Evolutionary conservation across 2,888 invertebrate genomes (phyloP), one percentile per base, ranked within the genome.

Genomic region (Lamproptera curius): DNA sequence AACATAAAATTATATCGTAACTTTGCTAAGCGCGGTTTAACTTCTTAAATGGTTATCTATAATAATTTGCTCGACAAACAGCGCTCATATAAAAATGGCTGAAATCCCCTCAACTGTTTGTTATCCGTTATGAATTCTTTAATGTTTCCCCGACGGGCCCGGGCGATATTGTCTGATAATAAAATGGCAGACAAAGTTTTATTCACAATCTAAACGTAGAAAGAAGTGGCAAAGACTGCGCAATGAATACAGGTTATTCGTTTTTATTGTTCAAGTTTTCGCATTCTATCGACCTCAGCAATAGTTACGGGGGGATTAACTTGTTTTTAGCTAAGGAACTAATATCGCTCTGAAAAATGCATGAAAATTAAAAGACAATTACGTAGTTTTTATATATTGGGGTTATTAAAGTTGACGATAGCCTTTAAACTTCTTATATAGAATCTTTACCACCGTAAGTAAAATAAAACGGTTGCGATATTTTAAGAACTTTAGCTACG

Each of bases 211-310:
- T 76, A 63, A 58, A 65, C 62, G 53, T 63, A 62, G 65, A 67
- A 71, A 61, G 56, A 54, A 72, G 66, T 73, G 65, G 68, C 66
- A 61, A 69, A 52, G 66, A 61, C 65, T 63, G 61, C 68, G 70
- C 72, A 77, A 68, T 73, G 66, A 72, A 69, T 66, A 67, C 70
- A 71, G 67, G 76, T 76, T 76, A 81, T 81, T 84, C 76, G 73
- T 73, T 83, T 85, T 86, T 81, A 85, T 83, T 70, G 76, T 72
- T 42, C 73, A 85, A 85, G 68, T 84, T 85, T 74, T 42, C 55
- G 72, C 76, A 76, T 80, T 70, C 63, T 63, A 65, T 66, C 67
- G 69, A 72, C 64, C 63, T 69, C 62, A 59, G 65, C 62, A 59
- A 65, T 70, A 67, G 67, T 39, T 28, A 43, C 15, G 1, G 31